Evolutionary conservation across 2,797 vertebrate species (phyloP).

Genomic region (Cephalopachus bancanus): DNA sequence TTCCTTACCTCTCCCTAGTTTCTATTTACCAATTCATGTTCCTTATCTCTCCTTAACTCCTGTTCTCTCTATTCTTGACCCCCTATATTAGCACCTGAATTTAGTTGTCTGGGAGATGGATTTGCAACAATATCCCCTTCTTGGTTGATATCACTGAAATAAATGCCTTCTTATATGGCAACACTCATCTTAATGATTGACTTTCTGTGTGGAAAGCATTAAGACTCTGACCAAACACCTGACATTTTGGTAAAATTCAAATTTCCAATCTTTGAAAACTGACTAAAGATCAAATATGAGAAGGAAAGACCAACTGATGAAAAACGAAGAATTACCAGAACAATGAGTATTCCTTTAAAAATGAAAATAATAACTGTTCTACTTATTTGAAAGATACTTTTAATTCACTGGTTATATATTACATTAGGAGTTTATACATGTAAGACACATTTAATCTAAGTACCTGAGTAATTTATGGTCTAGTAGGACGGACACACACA

Average conservation of each 20-base stretch:
- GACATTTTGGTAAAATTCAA: neutral
- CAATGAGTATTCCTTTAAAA: conserved; percentile 21
- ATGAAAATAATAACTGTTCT: neutral
- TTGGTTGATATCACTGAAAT: too few species aligned
- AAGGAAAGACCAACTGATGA: neutral
- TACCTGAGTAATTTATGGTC: neutral
- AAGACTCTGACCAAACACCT: too few species aligned
- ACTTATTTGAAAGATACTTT: neutral
- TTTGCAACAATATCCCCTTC: too few species aligned
- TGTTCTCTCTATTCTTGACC: too few species aligned
- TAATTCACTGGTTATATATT: neutral
- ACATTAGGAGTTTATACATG: neutral
- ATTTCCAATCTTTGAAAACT: neutral
- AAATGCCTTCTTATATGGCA: too few species aligned
- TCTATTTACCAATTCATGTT: too few species aligned
- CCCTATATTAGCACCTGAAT: too few species aligned
- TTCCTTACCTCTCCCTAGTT: too few species aligned
- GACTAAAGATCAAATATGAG: neutral
- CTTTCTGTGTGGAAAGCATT: too few species aligned
- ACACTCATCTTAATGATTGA: too few species aligned
- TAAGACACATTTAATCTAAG: neutral
- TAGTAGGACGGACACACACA: neutral
- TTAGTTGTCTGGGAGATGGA: too few species aligned
- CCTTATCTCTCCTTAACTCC: too few species aligned
- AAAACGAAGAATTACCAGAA: neutral